Evolutionary conservation across 2,113 vertebrate genomes (phyloP).

Genomic region (Pelusios castaneus): DNA sequence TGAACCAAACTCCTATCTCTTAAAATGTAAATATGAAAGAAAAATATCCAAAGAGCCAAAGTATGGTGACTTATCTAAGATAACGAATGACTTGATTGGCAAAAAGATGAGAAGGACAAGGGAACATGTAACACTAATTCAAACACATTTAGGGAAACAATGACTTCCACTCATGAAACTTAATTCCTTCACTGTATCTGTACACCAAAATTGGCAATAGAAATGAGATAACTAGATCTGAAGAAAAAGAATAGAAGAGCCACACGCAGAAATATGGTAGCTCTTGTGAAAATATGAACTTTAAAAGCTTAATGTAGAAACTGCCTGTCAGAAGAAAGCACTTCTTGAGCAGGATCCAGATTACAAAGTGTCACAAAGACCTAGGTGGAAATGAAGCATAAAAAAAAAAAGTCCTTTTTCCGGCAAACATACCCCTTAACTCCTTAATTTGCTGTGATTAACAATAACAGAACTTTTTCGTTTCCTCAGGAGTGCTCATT

Average conservation of each 20-base stretch:
- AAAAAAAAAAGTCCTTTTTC: neutral
- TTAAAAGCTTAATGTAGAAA: neutral
- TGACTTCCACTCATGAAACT: neutral
- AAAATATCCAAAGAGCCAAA: neutral
- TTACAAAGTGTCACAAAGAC: neutral
- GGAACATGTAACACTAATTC: neutral
- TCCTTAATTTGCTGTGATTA: neutral
- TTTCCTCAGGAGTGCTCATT: rapidly evolving
- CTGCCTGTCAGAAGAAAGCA: neutral
- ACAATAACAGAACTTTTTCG: neutral
- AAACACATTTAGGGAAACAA: neutral
- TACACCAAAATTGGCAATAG: neutral
- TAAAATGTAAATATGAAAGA: neutral
- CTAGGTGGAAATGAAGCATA: neutral
- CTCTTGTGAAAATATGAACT: neutral
- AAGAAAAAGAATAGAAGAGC: neutral
- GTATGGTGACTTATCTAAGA: neutral
- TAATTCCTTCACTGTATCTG: neutral
- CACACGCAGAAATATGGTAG: neutral
- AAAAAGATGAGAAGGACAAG: neutral
- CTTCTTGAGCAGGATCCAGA: neutral
- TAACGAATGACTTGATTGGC: neutral
- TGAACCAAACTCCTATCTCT: neutral
- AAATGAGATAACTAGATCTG: neutral
- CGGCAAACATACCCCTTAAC: neutral